phyloP scores from a whole-genome alignment of 2,888 invertebrate genomes.

The Brachypterus glaber region DNA sequence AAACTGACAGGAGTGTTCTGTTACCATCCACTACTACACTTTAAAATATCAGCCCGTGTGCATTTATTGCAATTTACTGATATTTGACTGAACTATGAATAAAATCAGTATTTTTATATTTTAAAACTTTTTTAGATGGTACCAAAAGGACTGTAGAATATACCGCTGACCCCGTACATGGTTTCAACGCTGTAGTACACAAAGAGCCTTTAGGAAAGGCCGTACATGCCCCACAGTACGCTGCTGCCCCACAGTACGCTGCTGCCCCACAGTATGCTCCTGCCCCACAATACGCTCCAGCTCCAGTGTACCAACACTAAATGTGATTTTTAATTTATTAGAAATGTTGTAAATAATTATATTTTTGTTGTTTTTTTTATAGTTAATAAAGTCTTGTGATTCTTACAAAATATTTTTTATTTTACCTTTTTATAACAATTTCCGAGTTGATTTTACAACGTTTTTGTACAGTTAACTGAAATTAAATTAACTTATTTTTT shows the following conservation, averaged over 20 bases:
- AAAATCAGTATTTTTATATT: too few relatives aligned
- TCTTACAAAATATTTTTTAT: too few relatives aligned
- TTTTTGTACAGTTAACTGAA: too few relatives aligned
- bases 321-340: neutral
- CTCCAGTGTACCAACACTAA: constrained; percentile 10
- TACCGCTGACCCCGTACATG: constrained; percentile 51
- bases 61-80: too few relatives aligned
- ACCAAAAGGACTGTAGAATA: constrained; percentile 46
- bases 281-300: constrained; percentile 8
- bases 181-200: constrained; percentile 56
- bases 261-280: constrained; percentile 12
- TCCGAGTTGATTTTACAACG: too few relatives aligned
- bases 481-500: too few relatives aligned
- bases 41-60: too few relatives aligned
- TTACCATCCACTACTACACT: too few relatives aligned
- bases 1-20: too few relatives aligned
- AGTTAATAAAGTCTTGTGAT: neutral
- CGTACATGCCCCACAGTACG: constrained; percentile 26
- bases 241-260: constrained; percentile 13
- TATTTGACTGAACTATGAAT: too few relatives aligned
- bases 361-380: neutral
- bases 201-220: constrained; percentile 46
- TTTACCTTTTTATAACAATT: too few relatives aligned
- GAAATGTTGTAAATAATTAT: neutral
- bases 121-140: too few relatives aligned